Percentiles rank a stretch among this genome's conserved stretches.
Evolutionary conservation across 2,113 vertebrate species (phyloP).

Genomic region (Chloroceryle aenea): DNA sequence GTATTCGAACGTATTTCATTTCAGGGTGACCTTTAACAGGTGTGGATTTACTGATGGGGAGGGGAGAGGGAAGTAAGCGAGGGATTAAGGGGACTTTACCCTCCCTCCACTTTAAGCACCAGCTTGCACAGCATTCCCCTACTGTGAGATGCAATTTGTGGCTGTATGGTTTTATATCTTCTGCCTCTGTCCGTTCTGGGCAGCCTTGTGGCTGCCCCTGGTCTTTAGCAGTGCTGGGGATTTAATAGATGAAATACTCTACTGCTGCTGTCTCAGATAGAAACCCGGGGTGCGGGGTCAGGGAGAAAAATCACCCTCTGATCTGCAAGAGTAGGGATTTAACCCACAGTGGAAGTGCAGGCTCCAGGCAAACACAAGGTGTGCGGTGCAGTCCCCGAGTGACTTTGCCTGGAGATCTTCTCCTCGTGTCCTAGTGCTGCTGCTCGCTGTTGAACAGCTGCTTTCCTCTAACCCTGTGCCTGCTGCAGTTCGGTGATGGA

Average conservation of each 20-base stretch:
- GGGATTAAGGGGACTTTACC: slow-evolving; percentile 63
- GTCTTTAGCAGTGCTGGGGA: neutral
- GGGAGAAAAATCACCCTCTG: neutral
- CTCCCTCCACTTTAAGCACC: slow-evolving; percentile 59
- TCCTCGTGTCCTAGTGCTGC: neutral
- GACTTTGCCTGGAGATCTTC: slow-evolving; percentile 40
- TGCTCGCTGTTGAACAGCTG: slow-evolving; percentile 25
- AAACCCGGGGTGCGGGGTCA: accelerated
- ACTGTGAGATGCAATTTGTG: slow-evolving; percentile 15
- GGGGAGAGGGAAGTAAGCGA: slow-evolving; percentile 41
- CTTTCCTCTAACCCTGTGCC: slow-evolving; percentile 19
- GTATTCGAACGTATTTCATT: slow-evolving; percentile 36
- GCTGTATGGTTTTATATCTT: neutral
- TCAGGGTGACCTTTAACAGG: slow-evolving; percentile 75
- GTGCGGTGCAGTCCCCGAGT: neutral
- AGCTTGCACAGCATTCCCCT: slow-evolving; percentile 49
- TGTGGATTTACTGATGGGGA: slow-evolving; percentile 62
- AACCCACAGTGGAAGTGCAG: neutral
- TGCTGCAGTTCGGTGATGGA: slow-evolving; percentile 51
- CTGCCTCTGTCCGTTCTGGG: neutral
- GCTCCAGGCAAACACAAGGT: neutral
- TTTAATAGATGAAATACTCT: neutral
- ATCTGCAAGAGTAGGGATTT: neutral
- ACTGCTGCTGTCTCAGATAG: neutral
- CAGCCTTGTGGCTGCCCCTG: neutral